Percentiles rank a stretch among this genome's conserved stretches.
Evolutionary conservation across 2,113 vertebrate species (phyloP).

Genomic region (Heliornis fulica): DNA sequence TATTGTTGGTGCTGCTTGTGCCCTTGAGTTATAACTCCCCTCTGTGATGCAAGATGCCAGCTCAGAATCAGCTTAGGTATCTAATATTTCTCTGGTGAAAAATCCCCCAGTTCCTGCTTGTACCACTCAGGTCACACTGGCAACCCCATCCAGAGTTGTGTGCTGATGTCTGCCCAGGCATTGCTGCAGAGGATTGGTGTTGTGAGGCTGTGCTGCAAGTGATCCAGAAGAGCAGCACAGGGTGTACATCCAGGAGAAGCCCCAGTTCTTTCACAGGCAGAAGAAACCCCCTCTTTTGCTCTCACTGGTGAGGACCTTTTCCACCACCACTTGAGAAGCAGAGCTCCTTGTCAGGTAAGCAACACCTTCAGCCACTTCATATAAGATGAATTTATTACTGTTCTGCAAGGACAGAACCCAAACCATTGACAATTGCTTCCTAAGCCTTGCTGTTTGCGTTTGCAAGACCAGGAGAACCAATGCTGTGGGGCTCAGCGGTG

Average conservation of each 20-base stretch:
- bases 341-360: not conserved
- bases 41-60: not conserved
- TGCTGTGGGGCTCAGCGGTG: fast-evolving
- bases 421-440: not conserved
- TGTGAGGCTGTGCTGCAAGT: not conserved
- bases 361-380: not conserved
- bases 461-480: not conserved
- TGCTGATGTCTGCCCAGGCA: not conserved
- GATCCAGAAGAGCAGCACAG: not conserved
- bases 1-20: not conserved
- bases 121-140: not conserved
- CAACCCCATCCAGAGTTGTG: not conserved
- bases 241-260: not conserved
- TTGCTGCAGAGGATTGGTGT: not conserved
- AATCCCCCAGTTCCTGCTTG: not conserved
- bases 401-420: not conserved
- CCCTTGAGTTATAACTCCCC: not conserved
- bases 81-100: not conserved
- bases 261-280: fast-evolving
- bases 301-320: not conserved
- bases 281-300: not conserved
- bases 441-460: not conserved
- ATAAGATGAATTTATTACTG: not conserved
- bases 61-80: not conserved
- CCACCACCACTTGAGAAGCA: not conserved